Evolutionary conservation across 2,888 invertebrate species (phyloP), one percentile per base, ranked within the genome.

Genomic region (Eilema sororculum): DNA sequence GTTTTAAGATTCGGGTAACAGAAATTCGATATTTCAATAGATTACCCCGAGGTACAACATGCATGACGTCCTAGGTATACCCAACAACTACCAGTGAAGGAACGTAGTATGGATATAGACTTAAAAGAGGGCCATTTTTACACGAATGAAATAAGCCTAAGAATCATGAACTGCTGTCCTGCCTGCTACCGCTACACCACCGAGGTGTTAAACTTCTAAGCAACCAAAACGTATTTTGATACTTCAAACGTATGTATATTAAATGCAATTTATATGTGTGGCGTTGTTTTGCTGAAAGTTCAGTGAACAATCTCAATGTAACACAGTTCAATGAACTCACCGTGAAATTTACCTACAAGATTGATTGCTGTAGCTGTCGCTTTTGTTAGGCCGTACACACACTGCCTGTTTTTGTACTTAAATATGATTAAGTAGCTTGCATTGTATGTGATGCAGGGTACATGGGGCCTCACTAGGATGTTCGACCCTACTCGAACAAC

Each of bases 311-410:
- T 81, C 69, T 68, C 71, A 64, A 71, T 75, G 62, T 70, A 59
- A 64, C 75, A 71, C 78, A 76, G 84, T 83, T 82, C 83, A 87
- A 65, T 83, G 81, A 85, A 82, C 86, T 70, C 72, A 62, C 78
- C 78, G 77, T 81, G 74, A 85, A 83, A 86, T 85, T 83, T 79
- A 75, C 76, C 73, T 78, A 73, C 67, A 82, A 86, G 85, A 87
- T 87, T 86, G 85, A 87, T 86, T 79, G 78, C 74, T 70, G 46
- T 74, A 52, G 46, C 68, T 61, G 58, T 10, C 61, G 56, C 33
- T 62, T 70, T 69, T 74, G 71, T 67, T 73, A 56, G 64, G 58
- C 8, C 56, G 46, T 68, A 37, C 56, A 62, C 59, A 65, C 56
- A 61, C 37, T 41, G 30, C 22, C 56, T 30, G 30, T 57, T 65